phyloP scores from a whole-genome alignment of 2,797 vertebrate genomes.

The Orientallactaga sibirica region DNA sequence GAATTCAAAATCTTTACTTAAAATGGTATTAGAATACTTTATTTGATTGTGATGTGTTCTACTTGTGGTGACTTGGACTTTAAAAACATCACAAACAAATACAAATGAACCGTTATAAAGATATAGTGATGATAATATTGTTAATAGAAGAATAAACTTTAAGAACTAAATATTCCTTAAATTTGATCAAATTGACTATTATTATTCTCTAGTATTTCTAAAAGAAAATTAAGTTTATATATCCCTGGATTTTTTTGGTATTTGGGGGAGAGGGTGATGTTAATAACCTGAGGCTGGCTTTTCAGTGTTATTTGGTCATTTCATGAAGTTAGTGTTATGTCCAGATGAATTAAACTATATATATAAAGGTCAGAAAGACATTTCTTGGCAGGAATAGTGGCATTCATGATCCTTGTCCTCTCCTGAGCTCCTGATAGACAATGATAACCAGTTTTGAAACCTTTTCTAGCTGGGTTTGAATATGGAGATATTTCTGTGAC shows the following conservation, averaged over 20 bases:
- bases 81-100: neutral
- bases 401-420: neutral
- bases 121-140: constrained; percentile 7
- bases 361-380: neutral
- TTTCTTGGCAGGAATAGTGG: neutral
- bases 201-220: neutral
- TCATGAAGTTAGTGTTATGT: constrained; percentile 29
- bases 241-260: neutral
- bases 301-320: neutral
- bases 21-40: neutral
- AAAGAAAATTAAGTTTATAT: constrained; percentile 15
- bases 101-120: neutral
- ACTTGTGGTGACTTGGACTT: constrained; percentile 38
- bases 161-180: constrained; percentile 32
- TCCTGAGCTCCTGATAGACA: neutral
- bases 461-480: constrained; percentile 26
- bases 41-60: neutral
- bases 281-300: neutral
- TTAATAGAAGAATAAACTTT: neutral
- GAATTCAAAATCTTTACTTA: constrained; percentile 45
- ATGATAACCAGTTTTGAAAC: neutral
- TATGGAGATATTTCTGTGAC: constrained; percentile 45
- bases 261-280: neutral
- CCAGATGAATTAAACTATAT: constrained; percentile 8
- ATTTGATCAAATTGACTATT: neutral